A percentile compares a stretch with the other conserved stretches of the same genome.
Evolutionary conservation across 2,888 invertebrate genomes (phyloP).

Genomic region (Blastobasis adustella): DNA sequence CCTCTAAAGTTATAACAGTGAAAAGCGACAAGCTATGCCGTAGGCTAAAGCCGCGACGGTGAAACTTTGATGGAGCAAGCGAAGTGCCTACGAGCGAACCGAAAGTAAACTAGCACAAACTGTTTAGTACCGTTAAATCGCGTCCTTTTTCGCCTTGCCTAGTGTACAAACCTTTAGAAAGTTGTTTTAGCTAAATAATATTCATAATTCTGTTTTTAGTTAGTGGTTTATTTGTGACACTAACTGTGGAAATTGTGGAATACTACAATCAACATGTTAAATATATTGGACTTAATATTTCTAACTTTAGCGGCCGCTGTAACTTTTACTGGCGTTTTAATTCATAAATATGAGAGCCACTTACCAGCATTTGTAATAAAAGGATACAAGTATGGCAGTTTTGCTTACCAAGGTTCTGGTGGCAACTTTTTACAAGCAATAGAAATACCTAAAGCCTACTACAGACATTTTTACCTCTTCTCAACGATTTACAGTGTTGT

Average conservation of each 20-base stretch:
- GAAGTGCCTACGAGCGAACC: no score
- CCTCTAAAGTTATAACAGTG: no score
- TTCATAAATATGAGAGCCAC: slow-evolving; percentile 78
- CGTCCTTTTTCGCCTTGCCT: no score
- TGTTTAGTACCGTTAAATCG: no score
- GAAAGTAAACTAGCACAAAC: no score
- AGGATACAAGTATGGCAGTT: slow-evolving; percentile 84
- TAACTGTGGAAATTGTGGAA: not conserved
- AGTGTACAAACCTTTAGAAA: no score
- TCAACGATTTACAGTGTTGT: slow-evolving; percentile 75
- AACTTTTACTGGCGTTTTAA: slow-evolving; percentile 74
- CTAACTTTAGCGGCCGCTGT: slow-evolving; percentile 54
- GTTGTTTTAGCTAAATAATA: no score
- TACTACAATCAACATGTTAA: slow-evolving; percentile 33
- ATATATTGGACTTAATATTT: slow-evolving; percentile 61
- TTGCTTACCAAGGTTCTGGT: slow-evolving; percentile 71
- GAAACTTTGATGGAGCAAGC: no score
- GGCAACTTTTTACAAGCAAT: slow-evolving; percentile 59
- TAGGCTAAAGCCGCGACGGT: no score
- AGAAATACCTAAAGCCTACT: slow-evolving; percentile 87
- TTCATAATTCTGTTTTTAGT: no score
- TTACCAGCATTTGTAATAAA: slow-evolving; percentile 79
- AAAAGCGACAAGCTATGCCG: no score
- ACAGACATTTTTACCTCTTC: slow-evolving; percentile 86
- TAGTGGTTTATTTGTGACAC: no score